Evolutionary conservation across 2,113 vertebrate species (phyloP).

Genomic region (Sorex araneus): DNA sequence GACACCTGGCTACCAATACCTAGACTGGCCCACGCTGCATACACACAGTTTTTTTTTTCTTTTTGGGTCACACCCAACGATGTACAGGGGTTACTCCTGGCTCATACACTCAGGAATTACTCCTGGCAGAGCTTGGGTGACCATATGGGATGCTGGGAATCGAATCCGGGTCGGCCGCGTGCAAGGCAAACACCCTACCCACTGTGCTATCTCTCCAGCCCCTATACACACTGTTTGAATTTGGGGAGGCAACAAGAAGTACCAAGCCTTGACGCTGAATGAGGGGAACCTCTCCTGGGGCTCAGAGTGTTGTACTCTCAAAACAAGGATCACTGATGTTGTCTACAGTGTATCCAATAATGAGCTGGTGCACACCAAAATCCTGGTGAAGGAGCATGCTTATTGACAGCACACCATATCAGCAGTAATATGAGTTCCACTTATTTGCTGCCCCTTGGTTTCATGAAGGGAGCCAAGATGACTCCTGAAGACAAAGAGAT

Average conservation of each 20-base stretch:
- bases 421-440: constrained; percentile 99
- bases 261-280: constrained; percentile 95
- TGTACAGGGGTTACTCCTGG: too few species aligned
- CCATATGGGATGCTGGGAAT: too few species aligned
- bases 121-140: too few species aligned
- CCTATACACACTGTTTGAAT: constrained; percentile 93
- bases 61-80: too few species aligned
- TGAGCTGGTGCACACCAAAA: constrained; percentile 98
- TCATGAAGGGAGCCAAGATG: constrained; percentile 99
- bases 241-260: constrained; percentile 98
- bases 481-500: constrained; percentile 98
- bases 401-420: constrained; percentile 96
- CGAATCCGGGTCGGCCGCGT: too few species aligned
- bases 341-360: constrained; percentile 99
- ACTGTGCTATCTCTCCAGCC: too few species aligned
- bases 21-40: constrained; percentile 97
- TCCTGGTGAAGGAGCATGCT: constrained; percentile 99
- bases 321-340: constrained; percentile 98
- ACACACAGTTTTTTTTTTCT: too few species aligned
- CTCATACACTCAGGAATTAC: too few species aligned
- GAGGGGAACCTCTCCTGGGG: constrained; percentile 99
- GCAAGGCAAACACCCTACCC: too few species aligned
- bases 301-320: constrained; percentile 98
- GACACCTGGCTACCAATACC: constrained; percentile 96
- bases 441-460: constrained; percentile 94